Evolutionary conservation across 2,888 invertebrate species (phyloP), one percentile per base, ranked within the genome.

Genomic region (Heliconius ethilla): DNA sequence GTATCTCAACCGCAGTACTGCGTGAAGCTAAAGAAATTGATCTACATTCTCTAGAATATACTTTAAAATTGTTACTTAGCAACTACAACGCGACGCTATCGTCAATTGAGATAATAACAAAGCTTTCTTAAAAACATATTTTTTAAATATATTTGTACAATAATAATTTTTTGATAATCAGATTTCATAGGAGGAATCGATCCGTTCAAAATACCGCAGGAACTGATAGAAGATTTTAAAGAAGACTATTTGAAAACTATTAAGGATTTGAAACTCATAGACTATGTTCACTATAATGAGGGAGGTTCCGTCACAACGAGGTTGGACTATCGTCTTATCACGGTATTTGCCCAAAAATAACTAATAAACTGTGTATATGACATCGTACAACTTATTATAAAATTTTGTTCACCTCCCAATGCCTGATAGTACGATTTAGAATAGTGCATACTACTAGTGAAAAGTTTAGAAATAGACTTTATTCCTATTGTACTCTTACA

Each of bases 111-210:
- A 13, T 11, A 0, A 13, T 11, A 0, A 13, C 29, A 33, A 33
- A 45, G 13, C 13, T 45, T 45, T 55, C 55, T 55, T 51, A 51
- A 51, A 15, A 7, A 33, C 33, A 33, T 33, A 33, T 33, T 33
- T 33, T 33, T 33, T 1, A 33, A 33, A 33, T 33, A 70, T n/a
- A 3, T 10, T 70, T 70, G 33, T 33, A 33, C 33, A 33, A 33
- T 33, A 33, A 33, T 33, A 33, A 3, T 63, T 37, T 70, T 18
- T 33, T 63, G 55, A 29, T 70, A 5, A 67, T 93, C 89, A 96
- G 96, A 95, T 84, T 96, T 96, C 63, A 91, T 96, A 0, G 92
- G 93, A 78, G 96, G 97, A 0, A 83, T 88, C 7, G 87, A 86
- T 78, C 88, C 88, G 0, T 88, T 88, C 78, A 83, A 87, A 70